Conservation (phyloP, 2,797 vertebrate genomes). For the Eutrigla gurnardus region DNA sequence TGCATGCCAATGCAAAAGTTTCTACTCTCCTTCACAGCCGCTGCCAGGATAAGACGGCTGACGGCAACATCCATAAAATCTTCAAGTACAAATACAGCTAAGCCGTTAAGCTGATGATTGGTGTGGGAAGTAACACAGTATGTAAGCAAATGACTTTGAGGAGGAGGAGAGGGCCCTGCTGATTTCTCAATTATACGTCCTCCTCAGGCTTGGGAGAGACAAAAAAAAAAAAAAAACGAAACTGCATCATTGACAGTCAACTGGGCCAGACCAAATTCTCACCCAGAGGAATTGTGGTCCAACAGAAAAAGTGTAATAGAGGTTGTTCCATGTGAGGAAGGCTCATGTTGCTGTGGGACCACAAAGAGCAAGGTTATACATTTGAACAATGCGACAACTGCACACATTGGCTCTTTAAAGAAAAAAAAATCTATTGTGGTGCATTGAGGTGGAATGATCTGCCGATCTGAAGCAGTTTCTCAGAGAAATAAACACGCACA, state of each 20-base stretch:
- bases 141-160: constrained; percentile 87
- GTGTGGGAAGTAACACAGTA: constrained; percentile 82
- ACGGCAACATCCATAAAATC: constrained; percentile 83
- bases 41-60: constrained; percentile 79
- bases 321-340: constrained; percentile 51
- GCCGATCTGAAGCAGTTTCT: constrained; percentile 18
- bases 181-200: constrained; percentile 87
- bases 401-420: constrained; percentile 33
- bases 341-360: constrained; percentile 59
- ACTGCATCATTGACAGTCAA: constrained; percentile 79
- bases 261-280: constrained; percentile 70
- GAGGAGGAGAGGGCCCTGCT: constrained; percentile 80
- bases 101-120: constrained; percentile 88
- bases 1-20: constrained; percentile 76
- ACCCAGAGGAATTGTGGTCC: constrained; percentile 69
- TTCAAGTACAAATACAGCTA: constrained; percentile 88
- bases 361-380: constrained; percentile 58
- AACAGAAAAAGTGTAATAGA: constrained; percentile 62
- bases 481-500: constrained; percentile 35
- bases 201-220: constrained; percentile 76
- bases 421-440: constrained; percentile 45
- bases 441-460: constrained; percentile 48
- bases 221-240: constrained; percentile 70
- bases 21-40: constrained; percentile 68
- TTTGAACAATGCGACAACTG: constrained; percentile 53